phyloP scores from a whole-genome alignment of 2,797 vertebrate species.

The Gastrophryne carolinensis region DNA sequence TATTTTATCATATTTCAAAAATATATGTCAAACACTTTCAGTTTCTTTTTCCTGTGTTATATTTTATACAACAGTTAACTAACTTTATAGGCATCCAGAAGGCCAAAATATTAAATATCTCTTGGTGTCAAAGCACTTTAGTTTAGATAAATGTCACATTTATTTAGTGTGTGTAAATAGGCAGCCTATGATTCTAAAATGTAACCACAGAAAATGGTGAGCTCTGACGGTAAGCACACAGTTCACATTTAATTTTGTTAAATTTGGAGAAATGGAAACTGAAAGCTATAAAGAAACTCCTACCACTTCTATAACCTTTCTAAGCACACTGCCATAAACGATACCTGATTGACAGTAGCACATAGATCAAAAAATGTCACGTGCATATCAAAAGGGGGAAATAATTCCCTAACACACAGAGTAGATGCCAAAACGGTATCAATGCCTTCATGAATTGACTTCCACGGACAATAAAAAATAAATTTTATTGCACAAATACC shows the following conservation, averaged over 20 bases:
- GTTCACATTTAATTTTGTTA: slow-evolving; percentile 23
- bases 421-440: too few species aligned
- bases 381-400: too few species aligned
- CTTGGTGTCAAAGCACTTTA: slow-evolving; percentile 26
- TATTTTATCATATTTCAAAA: slow-evolving; percentile 38
- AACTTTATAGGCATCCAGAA: slow-evolving; percentile 36
- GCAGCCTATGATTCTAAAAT: slow-evolving; percentile 12
- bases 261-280: slow-evolving; percentile 27
- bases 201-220: slow-evolving; percentile 18
- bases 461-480: too few species aligned
- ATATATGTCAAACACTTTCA: slow-evolving; percentile 36
- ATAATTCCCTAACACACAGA: too few species aligned
- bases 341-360: too few species aligned
- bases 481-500: too few species aligned
- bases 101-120: slow-evolving; percentile 41
- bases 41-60: slow-evolving; percentile 13
- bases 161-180: slow-evolving; percentile 42
- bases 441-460: too few species aligned
- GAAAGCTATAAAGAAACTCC: slow-evolving; percentile 3
- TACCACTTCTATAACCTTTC: background rate
- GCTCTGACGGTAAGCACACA: slow-evolving; percentile 37
- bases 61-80: slow-evolving; percentile 12
- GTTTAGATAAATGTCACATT: slow-evolving; percentile 39
- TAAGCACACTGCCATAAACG: too few species aligned
- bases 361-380: too few species aligned